A percentile compares a stretch with the other conserved stretches of the same genome.
Evolutionary conservation across 2,113 vertebrate genomes (phyloP).

Genomic region (Cardinalis cardinalis): DNA sequence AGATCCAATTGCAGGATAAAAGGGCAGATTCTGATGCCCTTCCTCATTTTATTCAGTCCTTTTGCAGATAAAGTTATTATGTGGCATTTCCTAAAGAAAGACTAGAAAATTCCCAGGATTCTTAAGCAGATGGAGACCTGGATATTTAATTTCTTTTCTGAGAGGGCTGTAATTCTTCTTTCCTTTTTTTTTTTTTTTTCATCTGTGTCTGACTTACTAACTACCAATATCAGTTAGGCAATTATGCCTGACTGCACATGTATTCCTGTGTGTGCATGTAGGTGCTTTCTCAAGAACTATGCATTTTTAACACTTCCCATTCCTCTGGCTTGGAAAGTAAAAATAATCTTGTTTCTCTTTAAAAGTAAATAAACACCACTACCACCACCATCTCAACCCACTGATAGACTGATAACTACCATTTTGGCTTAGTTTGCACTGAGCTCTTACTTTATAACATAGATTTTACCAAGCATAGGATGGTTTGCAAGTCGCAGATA

Average conservation of each 20-base stretch:
- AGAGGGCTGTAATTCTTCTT: background rate
- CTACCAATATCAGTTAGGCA: background rate
- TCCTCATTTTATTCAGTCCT: background rate
- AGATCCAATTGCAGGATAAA: background rate
- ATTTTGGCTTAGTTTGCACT: background rate
- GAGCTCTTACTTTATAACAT: background rate
- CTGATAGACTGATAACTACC: background rate
- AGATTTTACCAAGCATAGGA: background rate
- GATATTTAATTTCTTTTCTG: background rate
- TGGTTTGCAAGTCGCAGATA: background rate
- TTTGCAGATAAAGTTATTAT: background rate
- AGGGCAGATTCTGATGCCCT: background rate
- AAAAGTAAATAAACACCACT: background rate
- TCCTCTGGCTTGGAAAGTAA: background rate
- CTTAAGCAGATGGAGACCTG: background rate
- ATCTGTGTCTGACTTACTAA: background rate
- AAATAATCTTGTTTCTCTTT: background rate
- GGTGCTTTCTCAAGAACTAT: background rate
- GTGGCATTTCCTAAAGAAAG: background rate
- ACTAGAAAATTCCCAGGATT: background rate
- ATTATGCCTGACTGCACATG: background rate
- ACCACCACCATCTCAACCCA: background rate
- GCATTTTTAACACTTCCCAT: background rate
- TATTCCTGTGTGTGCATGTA: background rate
- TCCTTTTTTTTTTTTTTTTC: background rate